phyloP scores from a whole-genome alignment of 2,113 vertebrate genomes.

The Lates calcarifer region DNA sequence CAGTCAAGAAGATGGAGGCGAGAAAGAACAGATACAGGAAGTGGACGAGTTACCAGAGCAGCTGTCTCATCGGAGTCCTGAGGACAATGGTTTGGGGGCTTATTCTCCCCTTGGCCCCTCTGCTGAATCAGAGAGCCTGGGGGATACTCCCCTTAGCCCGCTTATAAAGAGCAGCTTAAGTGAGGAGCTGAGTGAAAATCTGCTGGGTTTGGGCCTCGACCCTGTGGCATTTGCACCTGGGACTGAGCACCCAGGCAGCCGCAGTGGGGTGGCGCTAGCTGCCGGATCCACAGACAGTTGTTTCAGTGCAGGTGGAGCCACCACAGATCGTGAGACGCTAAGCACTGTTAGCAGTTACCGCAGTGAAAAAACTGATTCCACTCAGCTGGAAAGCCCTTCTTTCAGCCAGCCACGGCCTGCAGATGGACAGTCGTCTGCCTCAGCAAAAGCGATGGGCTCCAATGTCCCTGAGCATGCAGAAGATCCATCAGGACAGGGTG shows the following conservation, averaged over 20 bases:
- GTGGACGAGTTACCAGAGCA: slow-evolving; percentile 63
- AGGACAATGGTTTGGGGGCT: slow-evolving; percentile 69
- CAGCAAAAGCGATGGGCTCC: slow-evolving; percentile 52
- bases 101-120: slow-evolving; percentile 83
- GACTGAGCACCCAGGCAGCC: slow-evolving; percentile 79
- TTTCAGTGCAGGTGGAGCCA: slow-evolving; percentile 86
- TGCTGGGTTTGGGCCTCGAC: slow-evolving; percentile 87
- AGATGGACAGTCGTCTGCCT: slow-evolving; percentile 54
- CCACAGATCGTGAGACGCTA: slow-evolving; percentile 89
- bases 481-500: slow-evolving; percentile 76
- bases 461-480: slow-evolving; percentile 43
- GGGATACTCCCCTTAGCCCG: slow-evolving; percentile 90
- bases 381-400: slow-evolving; percentile 91
- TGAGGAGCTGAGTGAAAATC: slow-evolving; percentile 91
- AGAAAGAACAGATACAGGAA: slow-evolving; percentile 78
- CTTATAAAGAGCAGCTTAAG: slow-evolving; percentile 90
- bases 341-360: slow-evolving; percentile 92
- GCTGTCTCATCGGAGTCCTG: slow-evolving; percentile 53
- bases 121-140: slow-evolving; percentile 85
- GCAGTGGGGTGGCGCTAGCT: slow-evolving; percentile 83
- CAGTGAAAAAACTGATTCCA: slow-evolving; percentile 92
- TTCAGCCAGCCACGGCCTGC: slow-evolving; percentile 76
- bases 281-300: slow-evolving; percentile 92
- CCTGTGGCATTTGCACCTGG: slow-evolving; percentile 81
- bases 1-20: slow-evolving; percentile 85